These are phyloP conservation scores for Echeneis naucrates DNA, from an alignment of 2,797 vertebrate species.

Conservation along the genomic window DNA sequence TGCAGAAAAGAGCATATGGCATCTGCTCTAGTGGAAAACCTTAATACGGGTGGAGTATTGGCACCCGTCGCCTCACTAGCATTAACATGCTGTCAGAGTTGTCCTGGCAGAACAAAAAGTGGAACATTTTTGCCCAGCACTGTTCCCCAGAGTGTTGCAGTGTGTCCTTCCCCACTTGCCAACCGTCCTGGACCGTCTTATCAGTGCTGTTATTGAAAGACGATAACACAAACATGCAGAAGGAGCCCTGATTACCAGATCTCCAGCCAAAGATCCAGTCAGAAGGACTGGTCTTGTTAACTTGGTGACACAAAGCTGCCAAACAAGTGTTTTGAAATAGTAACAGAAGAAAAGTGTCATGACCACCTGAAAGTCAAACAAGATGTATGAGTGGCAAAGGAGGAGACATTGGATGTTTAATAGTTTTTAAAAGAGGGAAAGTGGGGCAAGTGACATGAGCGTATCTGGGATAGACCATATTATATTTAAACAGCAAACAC, in stretches of 20 bases:
- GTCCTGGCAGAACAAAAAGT: conserved; percentile 73
- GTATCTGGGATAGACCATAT: not conserved
- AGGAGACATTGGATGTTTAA: too few species aligned
- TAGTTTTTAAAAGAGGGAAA: not conserved
- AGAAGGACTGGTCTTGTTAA: conserved; percentile 31
- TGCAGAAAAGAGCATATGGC: conserved; percentile 72
- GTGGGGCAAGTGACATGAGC: not conserved
- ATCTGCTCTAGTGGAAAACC: conserved; percentile 73
- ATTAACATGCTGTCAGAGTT: conserved; percentile 75
- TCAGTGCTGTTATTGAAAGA: conserved; percentile 39
- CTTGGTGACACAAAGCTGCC: conserved; percentile 12
- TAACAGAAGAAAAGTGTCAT: not conserved
- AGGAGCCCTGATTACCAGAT: conserved; percentile 50
- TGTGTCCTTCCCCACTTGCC: conserved; percentile 57
- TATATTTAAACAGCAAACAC: not conserved
- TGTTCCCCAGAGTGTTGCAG: conserved; percentile 50
- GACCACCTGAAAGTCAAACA: not conserved
- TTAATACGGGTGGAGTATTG: conserved; percentile 65
- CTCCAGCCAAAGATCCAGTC: conserved; percentile 51
- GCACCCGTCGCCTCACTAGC: conserved; percentile 63
- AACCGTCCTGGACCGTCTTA: conserved; percentile 54
- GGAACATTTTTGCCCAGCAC: conserved; percentile 58
- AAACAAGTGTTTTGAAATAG: not conserved
- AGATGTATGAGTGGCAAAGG: too few species aligned
- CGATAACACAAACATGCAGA: conserved; percentile 35